Percentiles rank a stretch among this genome's conserved stretches.
These are phyloP conservation scores for Paratrypauchen microcephalus DNA, from an alignment of 2,797 vertebrate species.

Conservation along the genomic window DNA sequence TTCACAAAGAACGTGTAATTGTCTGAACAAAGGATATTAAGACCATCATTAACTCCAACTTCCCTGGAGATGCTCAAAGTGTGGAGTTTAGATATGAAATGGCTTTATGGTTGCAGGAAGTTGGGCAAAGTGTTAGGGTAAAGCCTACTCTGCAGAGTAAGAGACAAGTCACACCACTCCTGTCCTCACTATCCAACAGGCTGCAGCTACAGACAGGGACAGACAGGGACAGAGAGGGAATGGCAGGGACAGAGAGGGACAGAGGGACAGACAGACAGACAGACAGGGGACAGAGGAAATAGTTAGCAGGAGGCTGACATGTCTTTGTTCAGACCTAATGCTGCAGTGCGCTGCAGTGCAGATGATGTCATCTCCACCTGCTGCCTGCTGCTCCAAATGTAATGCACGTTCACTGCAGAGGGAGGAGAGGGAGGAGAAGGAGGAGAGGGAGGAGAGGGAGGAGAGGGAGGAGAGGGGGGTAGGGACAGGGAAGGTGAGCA, in stretches of 20 bases:
- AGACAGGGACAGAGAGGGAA: constrained; percentile 4
- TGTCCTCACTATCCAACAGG: constrained; percentile 35
- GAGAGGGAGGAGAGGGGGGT: constrained; percentile 33
- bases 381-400: constrained; percentile 82
- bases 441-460: constrained; percentile 74
- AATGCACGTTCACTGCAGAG: constrained; percentile 82
- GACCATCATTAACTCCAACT: constrained; percentile 33
- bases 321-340: constrained; percentile 85
- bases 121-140: constrained; percentile 29
- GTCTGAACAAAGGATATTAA: constrained; percentile 42
- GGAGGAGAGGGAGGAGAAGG: constrained; percentile 68
- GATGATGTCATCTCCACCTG: constrained; percentile 84
- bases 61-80: constrained; percentile 7
- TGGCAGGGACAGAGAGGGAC: constrained; percentile 9
- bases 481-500: constrained; percentile 62
- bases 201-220: constrained; percentile 28
- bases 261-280: constrained; percentile 17
- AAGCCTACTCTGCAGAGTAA: constrained; percentile 29
- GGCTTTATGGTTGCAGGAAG: constrained; percentile 17
- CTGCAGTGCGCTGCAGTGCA: constrained; percentile 91
- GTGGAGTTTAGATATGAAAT: constrained; percentile 24
- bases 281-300: constrained; percentile 41
- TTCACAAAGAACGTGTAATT: constrained; percentile 36
- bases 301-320: constrained; percentile 78
- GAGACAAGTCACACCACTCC: constrained; percentile 52